Base-by-base conservation (phyloP, 2,888 invertebrate genomes). In the Sepioteuthis lessoniana region DNA sequence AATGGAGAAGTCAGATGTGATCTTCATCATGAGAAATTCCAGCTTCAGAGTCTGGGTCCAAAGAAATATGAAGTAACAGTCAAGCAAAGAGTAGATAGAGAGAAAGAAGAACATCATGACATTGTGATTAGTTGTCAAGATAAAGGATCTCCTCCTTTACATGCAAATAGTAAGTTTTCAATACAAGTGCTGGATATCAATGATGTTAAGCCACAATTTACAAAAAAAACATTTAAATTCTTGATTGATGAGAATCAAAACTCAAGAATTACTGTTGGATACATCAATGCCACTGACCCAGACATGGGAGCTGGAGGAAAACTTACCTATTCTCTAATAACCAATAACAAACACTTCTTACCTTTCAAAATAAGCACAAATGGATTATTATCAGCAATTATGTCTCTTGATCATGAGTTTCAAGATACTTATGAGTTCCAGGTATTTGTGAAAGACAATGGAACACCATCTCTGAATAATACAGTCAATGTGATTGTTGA, bases 261-360 rank as follows among this genome's bases (percentile, higher is more conserved):
- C n/a, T 76, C 76, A n/a, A 76, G 76, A 76, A 76, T 76, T 76
- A 76, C 76, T 76, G 16, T 76, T 76, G 76, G 76, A n/a, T 76
- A 76, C 76, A 76, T 76, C 76, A 76, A 76, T 76, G 76, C 76
- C n/a, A 76, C 76, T 76, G 76, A 76, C 19, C 76, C 76, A 76
- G 76, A 76, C 76, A n/a, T 76, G 76, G 76, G 76, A 76, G 76
- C n/a, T 76, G 76, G 76, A 76, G 76, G 76, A 76, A 76, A 76
- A 76, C 76, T 76, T 19, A 76, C 76, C 2, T 76, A 76, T 76
- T 76, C 76, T 76, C 76, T 76, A 16, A n/a, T 76, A n/a, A 76
- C 76, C n/a, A 76, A 76, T 76, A 76, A 76, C 35, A 76, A 76
- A 76, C 76, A 76, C n/a, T 76, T 76, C 76, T 76, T 76, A 76